A percentile compares a stretch with the other conserved stretches of the same genome.
phyloP scores from a whole-genome alignment of 2,113 vertebrate genomes.

The Menidia beryllina region DNA sequence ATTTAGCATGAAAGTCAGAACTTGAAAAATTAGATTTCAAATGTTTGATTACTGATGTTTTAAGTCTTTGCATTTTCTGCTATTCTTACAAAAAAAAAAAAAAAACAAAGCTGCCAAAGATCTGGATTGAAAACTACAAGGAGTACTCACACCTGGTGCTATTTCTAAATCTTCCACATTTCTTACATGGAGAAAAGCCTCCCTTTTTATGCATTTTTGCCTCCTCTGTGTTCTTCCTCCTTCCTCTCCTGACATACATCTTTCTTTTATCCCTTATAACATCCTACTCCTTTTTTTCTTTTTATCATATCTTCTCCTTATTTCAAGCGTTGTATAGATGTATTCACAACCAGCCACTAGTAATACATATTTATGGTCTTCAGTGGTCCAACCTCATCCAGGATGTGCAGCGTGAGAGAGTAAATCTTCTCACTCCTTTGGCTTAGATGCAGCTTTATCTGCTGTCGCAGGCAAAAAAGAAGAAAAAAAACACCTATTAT shows the following conservation, averaged over 20 bases:
- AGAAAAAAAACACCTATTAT: conserved; percentile 77
- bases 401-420: conserved; percentile 25
- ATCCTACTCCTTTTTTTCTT: background rate
- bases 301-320: conserved; percentile 5
- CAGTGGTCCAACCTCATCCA: conserved; percentile 34
- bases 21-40: background rate
- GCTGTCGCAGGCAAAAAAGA: conserved; percentile 66
- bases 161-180: background rate
- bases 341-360: conserved; percentile 41
- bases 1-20: background rate
- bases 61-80: background rate
- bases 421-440: conserved; percentile 60
- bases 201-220: background rate
- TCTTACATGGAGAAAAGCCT: background rate
- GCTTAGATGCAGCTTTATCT: conserved; percentile 48
- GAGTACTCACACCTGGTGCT: background rate
- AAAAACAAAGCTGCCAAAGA: no score
- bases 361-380: conserved; percentile 74
- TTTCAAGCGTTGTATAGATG: conserved; percentile 43
- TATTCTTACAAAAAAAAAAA: background rate
- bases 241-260: background rate
- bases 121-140: no score
- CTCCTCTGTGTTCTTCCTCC: background rate
- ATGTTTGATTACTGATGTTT: background rate
- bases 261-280: conserved; percentile 8